Percentiles rank a stretch among this genome's conserved stretches.
phyloP scores from a whole-genome alignment of 2,113 vertebrate genomes.

The Nerophis lumbriciformis region DNA sequence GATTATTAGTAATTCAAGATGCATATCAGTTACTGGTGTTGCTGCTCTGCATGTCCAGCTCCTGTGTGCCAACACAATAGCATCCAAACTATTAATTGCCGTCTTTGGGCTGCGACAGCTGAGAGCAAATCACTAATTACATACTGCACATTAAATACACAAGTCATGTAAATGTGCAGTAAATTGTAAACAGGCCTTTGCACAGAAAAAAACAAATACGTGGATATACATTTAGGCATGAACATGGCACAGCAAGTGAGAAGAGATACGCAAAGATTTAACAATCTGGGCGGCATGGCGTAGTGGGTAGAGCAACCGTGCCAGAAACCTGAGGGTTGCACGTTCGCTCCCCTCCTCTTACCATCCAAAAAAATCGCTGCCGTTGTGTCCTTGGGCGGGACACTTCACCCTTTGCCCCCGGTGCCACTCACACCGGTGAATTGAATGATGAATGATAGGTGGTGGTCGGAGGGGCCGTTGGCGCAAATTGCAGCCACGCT shows the following conservation, averaged over 20 bases:
- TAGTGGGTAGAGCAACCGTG: no score
- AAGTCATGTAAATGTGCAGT: conserved; percentile 37
- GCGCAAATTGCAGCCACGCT: no score
- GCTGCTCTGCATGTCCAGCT: conserved; percentile 66
- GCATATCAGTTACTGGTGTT: conserved; percentile 70
- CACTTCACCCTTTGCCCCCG: no score
- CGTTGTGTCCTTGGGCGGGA: no score
- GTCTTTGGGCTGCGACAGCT: conserved; percentile 77
- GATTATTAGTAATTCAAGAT: conserved; percentile 74
- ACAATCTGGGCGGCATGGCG: no score
- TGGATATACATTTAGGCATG: conserved; percentile 7
- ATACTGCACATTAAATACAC: conserved; percentile 44
- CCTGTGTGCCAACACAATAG: conserved; percentile 68
- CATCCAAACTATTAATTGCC: conserved; percentile 72
- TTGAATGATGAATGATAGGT: no score
- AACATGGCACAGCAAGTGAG: conserved; percentile 25
- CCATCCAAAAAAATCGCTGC: no score
- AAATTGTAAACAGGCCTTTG: conserved; percentile 37
- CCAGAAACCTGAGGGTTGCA: no score
- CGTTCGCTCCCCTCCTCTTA: no score
- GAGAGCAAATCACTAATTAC: conserved; percentile 77
- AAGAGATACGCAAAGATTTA: conserved; percentile 29
- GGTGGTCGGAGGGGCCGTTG: no score
- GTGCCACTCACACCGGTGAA: no score
- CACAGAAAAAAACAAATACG: conserved; percentile 19